A percentile compares a stretch with the other conserved stretches of the same genome.
phyloP scores from a whole-genome alignment of 2,113 vertebrate species.

The Hystrix brachyura region DNA sequence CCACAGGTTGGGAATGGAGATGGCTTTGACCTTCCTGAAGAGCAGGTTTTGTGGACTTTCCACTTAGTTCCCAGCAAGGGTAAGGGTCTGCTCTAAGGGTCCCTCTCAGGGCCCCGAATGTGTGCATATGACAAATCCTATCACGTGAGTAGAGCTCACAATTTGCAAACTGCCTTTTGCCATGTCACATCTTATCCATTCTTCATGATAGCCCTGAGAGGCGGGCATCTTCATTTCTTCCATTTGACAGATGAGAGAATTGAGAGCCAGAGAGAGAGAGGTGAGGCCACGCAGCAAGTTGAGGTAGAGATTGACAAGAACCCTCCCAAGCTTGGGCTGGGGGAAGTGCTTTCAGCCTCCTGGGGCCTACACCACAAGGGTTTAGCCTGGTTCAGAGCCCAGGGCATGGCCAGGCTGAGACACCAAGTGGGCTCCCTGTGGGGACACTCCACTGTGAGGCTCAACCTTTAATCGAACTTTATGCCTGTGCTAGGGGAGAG shows the following conservation, averaged over 20 bases:
- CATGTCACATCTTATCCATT: not conserved
- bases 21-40: conserved; percentile 46
- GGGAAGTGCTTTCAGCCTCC: not conserved
- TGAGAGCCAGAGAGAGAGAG: not conserved
- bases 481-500: not conserved
- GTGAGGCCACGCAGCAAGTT: conserved; percentile 7
- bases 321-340: not conserved
- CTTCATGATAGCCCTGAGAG: not conserved
- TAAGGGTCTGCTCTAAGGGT: not conserved
- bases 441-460: not conserved
- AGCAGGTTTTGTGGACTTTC: conserved; percentile 25
- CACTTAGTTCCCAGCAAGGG: not conserved
- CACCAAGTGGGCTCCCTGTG: not conserved
- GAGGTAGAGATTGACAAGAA: not conserved
- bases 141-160: not conserved
- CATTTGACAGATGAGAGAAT: not conserved
- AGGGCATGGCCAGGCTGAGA: not conserved
- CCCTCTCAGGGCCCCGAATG: not conserved
- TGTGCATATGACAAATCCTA: not conserved
- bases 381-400: not conserved
- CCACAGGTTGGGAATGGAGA: not conserved
- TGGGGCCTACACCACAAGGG: not conserved
- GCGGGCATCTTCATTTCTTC: not conserved
- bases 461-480: not conserved
- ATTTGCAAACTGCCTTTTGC: not conserved